These are phyloP conservation scores for Sipha maydis DNA, from an alignment of 2,888 invertebrate species.

Conservation along the genomic window DNA sequence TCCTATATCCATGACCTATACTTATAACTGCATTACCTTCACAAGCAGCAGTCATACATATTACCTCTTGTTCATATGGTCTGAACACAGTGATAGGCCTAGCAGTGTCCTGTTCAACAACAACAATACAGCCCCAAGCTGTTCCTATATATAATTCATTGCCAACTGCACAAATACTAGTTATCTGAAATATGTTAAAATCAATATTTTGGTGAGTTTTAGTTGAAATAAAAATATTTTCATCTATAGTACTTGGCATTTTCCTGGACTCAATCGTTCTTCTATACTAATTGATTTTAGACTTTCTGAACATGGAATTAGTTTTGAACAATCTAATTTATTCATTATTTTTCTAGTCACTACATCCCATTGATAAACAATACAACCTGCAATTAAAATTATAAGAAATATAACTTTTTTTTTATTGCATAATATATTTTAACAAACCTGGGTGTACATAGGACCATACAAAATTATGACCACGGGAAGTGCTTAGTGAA, in stretches of 20 bases:
- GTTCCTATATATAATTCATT: constrained; percentile 89
- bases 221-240: background rate
- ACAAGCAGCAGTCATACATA: constrained; percentile 73
- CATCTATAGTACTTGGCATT: constrained; percentile 74
- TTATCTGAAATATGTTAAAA: constrained; percentile 71
- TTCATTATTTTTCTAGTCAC: constrained; percentile 76
- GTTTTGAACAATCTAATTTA: constrained; percentile 89
- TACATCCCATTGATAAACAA: constrained; percentile 89
- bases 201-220: background rate
- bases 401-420: background rate
- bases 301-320: constrained; percentile 91
- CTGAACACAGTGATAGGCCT: constrained; percentile 92
- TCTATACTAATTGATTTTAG: constrained; percentile 90
- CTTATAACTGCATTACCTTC: constrained; percentile 74
- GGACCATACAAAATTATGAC: constrained; percentile 73
- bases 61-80: constrained; percentile 85
- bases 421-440: background rate
- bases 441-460: constrained; percentile 81
- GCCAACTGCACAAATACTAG: constrained; percentile 76
- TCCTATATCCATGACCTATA: constrained; percentile 86
- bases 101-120: constrained; percentile 83
- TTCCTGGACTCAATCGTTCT: constrained; percentile 81
- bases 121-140: constrained; percentile 92
- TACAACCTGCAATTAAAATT: constrained; percentile 73
- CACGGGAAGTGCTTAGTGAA: constrained; percentile 73